Evolutionary conservation across 2,888 invertebrate species (phyloP), one percentile per base, ranked within the genome.

Genomic region (Crematogaster levior): DNA sequence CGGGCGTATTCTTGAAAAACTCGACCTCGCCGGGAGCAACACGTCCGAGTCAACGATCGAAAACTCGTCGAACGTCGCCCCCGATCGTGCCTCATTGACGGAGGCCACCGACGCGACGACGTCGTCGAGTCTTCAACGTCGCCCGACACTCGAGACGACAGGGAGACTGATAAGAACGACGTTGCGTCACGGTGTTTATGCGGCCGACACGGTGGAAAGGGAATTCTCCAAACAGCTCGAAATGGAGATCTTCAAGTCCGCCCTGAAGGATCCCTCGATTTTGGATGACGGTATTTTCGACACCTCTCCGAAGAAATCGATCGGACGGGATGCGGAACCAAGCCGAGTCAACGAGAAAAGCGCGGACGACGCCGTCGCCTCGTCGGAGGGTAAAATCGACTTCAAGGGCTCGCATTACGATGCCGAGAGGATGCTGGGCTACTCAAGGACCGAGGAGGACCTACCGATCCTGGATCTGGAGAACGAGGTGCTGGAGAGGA

Each of bases 401-500:
- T 37, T 85, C 15, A 77, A 68, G 24, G 79, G 60, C 34, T 84
- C 89, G 1, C 83, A 88, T n/a, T 93, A 91, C 85, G 92, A 92
- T 53, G 91, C 91, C 3, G 92, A 91, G 24, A 92, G 90, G 66
- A 93, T 93, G 92, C 82, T 93, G 9, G 93, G 93, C 10, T 93
- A 93, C 83, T 91, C 93, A 58, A 88, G 91, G 37, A 91, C 92
- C 3, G 90, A 90, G 12, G 93, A 93, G 79, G 93, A 93, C 21
- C 80, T 93, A 6, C 93, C 93, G 24, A 92, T 92, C n/a, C 82
- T 93, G 48, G 93, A 93, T 56, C 81, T 93, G 73, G 93, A 93
- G 82, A 93, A 94, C 66, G 92, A 93, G 37, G 91, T 94, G 4
- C 88, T 93, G 21, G 91, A 92, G 58, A 88, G 92, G 30, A 93